phyloP scores from a whole-genome alignment of 2,888 invertebrate genomes.

The Thecocarcelia acutangulata region DNA sequence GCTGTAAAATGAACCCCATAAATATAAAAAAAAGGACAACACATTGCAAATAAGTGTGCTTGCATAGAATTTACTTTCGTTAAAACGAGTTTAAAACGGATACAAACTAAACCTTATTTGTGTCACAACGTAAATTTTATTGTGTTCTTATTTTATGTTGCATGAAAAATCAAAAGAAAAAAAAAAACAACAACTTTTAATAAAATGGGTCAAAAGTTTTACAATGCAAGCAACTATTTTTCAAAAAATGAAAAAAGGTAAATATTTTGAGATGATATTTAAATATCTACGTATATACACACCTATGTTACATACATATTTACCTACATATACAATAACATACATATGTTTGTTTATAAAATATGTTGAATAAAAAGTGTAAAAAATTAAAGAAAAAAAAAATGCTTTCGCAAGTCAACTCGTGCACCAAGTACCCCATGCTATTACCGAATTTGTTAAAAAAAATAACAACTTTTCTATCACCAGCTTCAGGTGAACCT shows the following conservation, averaged over 20 bases:
- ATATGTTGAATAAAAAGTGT: no score
- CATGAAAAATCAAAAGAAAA: slow-evolving; percentile 11
- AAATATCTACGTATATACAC: neutral
- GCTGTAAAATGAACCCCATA: slow-evolving; percentile 15
- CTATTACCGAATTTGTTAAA: no score
- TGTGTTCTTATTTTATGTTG: slow-evolving; percentile 31
- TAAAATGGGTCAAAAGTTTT: slow-evolving; percentile 63
- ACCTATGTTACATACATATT: neutral
- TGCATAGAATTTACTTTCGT: slow-evolving; percentile 1
- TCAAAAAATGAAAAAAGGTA: neutral
- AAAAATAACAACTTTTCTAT: no score
- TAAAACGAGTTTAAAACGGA: slow-evolving; percentile 5
- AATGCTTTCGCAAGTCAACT: no score
- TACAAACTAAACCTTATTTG: slow-evolving; percentile 55
- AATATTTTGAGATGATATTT: slow-evolving; percentile 16
- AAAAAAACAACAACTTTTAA: slow-evolving; percentile 2
- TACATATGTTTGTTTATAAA: no score
- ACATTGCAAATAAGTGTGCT: slow-evolving; percentile 23
- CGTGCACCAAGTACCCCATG: no score
- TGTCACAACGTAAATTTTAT: slow-evolving; percentile 56
- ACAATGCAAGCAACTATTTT: slow-evolving; percentile 32
- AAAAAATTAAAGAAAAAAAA: no score
- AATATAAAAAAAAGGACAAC: slow-evolving; percentile 20
- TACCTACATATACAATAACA: neutral
- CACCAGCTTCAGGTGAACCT: no score